Conservation (phyloP, 2,888 invertebrate genomes). For the Drosophila austrosaltans region DNA sequence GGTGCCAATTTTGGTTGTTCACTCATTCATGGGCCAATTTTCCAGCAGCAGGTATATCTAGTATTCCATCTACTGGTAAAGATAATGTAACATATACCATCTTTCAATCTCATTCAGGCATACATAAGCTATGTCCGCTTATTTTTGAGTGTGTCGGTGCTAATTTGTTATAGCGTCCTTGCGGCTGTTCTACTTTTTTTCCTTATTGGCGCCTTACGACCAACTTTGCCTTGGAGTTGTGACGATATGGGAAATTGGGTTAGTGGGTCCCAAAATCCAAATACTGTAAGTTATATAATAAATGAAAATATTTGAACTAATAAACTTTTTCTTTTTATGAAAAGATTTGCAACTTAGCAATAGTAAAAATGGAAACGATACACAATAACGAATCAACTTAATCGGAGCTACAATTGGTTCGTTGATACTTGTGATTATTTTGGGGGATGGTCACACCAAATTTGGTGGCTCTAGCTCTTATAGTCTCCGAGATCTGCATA, state of each 20-base stretch:
- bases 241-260: constrained; percentile 83
- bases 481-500: too few relatives aligned
- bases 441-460: too few relatives aligned
- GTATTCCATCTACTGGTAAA: too few relatives aligned
- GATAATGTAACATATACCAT: too few relatives aligned
- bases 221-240: constrained; percentile 91
- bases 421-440: too few relatives aligned
- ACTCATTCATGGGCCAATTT: constrained; percentile 94
- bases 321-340: accelerated
- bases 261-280: constrained; percentile 20
- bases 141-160: constrained; percentile 90
- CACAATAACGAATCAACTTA: too few relatives aligned
- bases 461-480: too few relatives aligned
- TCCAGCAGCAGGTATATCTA: constrained; percentile 90
- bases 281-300: constrained; percentile 40
- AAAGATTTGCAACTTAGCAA: constrained; percentile 51
- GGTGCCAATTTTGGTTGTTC: constrained; percentile 93
- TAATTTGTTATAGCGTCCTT: constrained; percentile 92
- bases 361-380: not conserved
- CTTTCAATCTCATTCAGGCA: constrained; percentile 85
- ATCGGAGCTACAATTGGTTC: too few relatives aligned
- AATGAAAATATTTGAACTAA: not conserved
- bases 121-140: constrained; percentile 91
- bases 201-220: constrained; percentile 88
- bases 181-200: constrained; percentile 92